Base-by-base conservation (phyloP, 2,888 invertebrate species). In the Xestobium rufovillosum region DNA sequence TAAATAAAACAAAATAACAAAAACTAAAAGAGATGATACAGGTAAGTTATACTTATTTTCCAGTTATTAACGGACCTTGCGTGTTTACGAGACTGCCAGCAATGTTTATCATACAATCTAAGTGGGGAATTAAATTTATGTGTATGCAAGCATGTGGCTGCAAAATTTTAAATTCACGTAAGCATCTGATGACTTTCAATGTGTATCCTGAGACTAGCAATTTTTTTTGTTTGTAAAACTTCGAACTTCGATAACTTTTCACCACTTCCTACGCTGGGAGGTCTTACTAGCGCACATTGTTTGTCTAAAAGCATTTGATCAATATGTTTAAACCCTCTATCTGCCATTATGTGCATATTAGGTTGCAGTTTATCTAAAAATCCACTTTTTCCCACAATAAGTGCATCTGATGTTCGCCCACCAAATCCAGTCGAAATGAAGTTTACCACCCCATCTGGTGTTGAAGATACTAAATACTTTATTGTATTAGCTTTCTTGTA, bases 401-500 rank as follows among this genome's bases (percentile, higher is more conserved):
- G 17, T 6, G 34, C 16, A 38, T 46, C 44, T 12, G 36, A 34
- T 12, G 35, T 16, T 35, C 42, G 38, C 4, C 51, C 36, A 12
- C 48, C 47, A 40, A 39, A 46, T 6, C 47, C 49, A 9, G 14
- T 34, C 3, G 47, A 49, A 14, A 51, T 23, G 41, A 35, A 51
- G 27, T 38, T 43, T 3, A 49, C 31, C 4, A 49, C 15, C 2
- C 50, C 50, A 33, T 47, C 41, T 12, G 51, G 47, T 17, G 49
- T 50, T 10, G 37, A 41, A 1, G 42, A 36, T 15, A 52, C 36
- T 26, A 49, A 41, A 35, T 47, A 52, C 4, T 38, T 53, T 49
- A 50, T 28, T 14, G 48, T 53, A 26, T 52, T 48, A 26, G 41
- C 41, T 11, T 48, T 48, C 26, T 47, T 48, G 26, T 48, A 47